Percentiles rank a stretch among this genome's conserved stretches.
These are phyloP conservation scores for Cochlearius cochlearius DNA, from an alignment of 2,113 vertebrate genomes.

Conservation along the genomic window DNA sequence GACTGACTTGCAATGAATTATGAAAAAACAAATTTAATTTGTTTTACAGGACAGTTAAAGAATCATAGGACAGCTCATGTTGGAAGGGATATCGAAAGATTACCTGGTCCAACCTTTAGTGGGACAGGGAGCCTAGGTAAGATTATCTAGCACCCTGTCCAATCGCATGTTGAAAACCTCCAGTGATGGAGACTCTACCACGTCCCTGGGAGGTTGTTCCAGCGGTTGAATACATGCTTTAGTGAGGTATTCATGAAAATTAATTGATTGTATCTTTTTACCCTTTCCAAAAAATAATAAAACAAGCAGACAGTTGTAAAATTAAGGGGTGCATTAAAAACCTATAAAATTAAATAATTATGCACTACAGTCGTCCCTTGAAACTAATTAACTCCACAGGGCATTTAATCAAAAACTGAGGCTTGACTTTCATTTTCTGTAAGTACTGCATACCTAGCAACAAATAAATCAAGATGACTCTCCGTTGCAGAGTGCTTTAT, in stretches of 20 bases:
- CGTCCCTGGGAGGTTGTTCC: background rate
- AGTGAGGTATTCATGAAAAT: background rate
- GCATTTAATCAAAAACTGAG: background rate
- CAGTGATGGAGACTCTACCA: background rate
- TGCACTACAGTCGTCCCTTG: background rate
- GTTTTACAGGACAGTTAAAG: background rate
- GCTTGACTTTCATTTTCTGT: background rate
- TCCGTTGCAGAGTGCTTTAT: background rate
- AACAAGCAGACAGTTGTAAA: background rate
- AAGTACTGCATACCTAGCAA: background rate
- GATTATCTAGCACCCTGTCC: background rate
- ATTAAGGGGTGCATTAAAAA: constrained; percentile 25
- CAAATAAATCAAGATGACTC: background rate
- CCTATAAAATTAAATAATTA: background rate
- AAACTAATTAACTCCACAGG: constrained; percentile 5
- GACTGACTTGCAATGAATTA: background rate
- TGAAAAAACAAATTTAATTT: background rate
- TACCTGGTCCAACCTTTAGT: background rate
- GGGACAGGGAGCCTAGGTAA: background rate
- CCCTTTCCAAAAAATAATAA: background rate
- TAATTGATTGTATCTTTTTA: background rate
- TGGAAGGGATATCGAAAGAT: background rate
- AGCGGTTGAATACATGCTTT: background rate
- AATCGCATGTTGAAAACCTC: background rate
- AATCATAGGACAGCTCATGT: background rate